Conservation (phyloP, 64 coral and sea anemone genomes). For the Stichodactyla helianthus region DNA sequence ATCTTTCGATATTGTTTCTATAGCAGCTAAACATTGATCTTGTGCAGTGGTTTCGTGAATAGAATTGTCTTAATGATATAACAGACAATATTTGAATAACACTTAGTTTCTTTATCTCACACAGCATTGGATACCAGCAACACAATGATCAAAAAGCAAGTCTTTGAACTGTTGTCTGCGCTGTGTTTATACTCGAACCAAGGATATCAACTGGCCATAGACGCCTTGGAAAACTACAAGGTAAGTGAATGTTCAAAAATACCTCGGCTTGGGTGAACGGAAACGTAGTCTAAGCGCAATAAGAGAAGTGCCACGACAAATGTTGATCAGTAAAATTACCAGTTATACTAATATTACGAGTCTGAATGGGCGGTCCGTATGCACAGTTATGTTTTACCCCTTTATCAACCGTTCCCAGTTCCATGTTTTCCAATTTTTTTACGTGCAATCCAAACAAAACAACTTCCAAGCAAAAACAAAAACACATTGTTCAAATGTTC, state of each 20-base stretch:
- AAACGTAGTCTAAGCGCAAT: background rate
- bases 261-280: no score
- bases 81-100: slow-evolving; percentile 1
- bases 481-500: no score
- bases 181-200: slow-evolving; percentile 81
- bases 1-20: background rate
- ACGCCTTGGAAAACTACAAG: slow-evolving; percentile 96
- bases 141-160: slow-evolving; percentile 99
- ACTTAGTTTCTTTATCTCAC: background rate
- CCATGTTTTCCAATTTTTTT: no score
- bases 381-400: no score
- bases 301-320: background rate
- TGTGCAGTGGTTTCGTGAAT: background rate
- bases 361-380: no score
- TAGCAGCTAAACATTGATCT: background rate
- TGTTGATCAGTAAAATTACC: no score
- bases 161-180: slow-evolving; percentile 86
- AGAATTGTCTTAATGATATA: background rate
- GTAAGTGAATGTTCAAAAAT: slow-evolving; percentile 22
- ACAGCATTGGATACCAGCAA: slow-evolving; percentile 92
- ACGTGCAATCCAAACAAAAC: no score
- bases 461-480: no score
- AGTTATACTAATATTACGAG: no score
- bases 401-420: no score
- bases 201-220: slow-evolving; percentile 80